A percentile compares a stretch with the other conserved stretches of the same genome.
Conservation (phyloP, 2,888 invertebrate species). For the Nymphalis c-album region DNA sequence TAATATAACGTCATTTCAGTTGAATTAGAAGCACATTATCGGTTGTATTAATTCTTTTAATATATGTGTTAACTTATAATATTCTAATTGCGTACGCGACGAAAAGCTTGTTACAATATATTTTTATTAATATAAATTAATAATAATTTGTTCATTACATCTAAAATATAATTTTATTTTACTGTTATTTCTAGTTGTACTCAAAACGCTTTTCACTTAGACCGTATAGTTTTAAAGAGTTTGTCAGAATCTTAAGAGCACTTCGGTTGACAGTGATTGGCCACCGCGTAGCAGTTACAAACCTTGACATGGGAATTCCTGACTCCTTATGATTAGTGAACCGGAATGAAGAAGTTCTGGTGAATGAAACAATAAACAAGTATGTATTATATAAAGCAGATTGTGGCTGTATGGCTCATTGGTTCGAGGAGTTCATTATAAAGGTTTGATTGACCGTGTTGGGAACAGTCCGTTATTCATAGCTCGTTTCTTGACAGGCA, state of each 20-base stretch:
- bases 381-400: conserved; percentile 1
- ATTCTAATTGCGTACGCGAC: no score
- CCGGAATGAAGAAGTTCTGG: background rate
- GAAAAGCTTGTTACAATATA: no score
- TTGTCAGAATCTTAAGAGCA: conserved; percentile 48
- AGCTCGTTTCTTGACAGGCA: background rate
- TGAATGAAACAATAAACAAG: conserved; percentile 10
- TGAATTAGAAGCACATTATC: no score
- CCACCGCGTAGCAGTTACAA: conserved; percentile 44
- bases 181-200: background rate
- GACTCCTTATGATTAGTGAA: conserved; percentile 25
- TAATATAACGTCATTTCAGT: no score
- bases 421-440: background rate
- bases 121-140: no score
- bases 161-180: background rate
- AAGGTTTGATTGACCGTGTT: background rate
- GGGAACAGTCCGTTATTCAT: background rate
- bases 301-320: conserved; percentile 39
- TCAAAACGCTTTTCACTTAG: conserved; percentile 22
- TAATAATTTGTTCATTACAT: no score
- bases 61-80: no score
- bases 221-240: conserved; percentile 38
- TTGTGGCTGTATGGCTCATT: conserved; percentile 2
- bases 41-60: no score
- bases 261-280: conserved; percentile 47